phyloP scores from a whole-genome alignment of 1,140 invertebrate species.

The Fopius arisanus region DNA sequence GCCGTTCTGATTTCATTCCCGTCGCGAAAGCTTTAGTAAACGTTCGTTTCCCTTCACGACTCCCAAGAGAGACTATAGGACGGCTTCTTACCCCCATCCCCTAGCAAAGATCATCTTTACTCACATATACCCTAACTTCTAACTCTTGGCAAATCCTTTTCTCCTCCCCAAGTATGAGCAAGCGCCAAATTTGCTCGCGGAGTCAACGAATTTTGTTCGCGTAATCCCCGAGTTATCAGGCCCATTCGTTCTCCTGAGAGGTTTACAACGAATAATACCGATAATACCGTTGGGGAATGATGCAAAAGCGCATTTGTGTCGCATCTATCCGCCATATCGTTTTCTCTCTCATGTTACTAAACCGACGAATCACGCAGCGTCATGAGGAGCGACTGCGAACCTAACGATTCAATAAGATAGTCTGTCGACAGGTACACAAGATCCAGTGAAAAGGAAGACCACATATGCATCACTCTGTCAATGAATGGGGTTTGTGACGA shows the following conservation, averaged over 20 bases:
- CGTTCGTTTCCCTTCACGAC: neutral
- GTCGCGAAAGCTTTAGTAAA: neutral
- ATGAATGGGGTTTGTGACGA: neutral
- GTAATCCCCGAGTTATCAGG: neutral
- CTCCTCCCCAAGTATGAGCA: neutral
- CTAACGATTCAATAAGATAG: neutral
- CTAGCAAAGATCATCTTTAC: slow-evolving; percentile 18
- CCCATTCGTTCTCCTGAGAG: neutral
- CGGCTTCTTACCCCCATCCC: slow-evolving; percentile 45
- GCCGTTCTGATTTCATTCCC: slow-evolving; percentile 43
- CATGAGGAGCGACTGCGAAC: neutral
- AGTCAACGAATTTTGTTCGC: neutral
- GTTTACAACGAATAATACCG: neutral
- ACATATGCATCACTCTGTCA: neutral
- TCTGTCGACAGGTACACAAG: slow-evolving; percentile 8
- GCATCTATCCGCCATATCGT: neutral
- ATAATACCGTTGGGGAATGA: neutral
- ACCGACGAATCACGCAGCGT: neutral
- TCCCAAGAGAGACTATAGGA: slow-evolving; percentile 44
- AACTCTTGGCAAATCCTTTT: slow-evolving; percentile 43
- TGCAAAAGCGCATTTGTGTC: slow-evolving; percentile 2
- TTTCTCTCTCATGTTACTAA: neutral
- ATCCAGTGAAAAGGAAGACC: slow-evolving; percentile 11
- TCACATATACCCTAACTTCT: neutral
- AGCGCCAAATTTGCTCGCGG: neutral